Evolutionary conservation across 2,888 invertebrate species (phyloP).

Genomic region (Chaitophorus viminalis): DNA sequence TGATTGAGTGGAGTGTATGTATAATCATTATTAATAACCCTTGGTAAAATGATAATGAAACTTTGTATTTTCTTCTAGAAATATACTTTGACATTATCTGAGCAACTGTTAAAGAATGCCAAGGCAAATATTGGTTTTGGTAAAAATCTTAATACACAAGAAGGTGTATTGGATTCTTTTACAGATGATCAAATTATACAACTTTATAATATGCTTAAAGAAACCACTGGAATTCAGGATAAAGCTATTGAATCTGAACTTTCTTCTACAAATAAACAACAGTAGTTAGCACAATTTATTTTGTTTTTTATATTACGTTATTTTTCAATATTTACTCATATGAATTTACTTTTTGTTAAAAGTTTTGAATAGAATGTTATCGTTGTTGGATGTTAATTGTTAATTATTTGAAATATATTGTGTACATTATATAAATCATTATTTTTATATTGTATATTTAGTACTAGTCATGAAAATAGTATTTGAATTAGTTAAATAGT

Average conservation of each 20-base stretch:
- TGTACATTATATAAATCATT: background rate
- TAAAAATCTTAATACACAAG: slow-evolving; percentile 71
- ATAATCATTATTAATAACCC: slow-evolving; percentile 17
- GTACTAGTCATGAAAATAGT: background rate
- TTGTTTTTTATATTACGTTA: background rate
- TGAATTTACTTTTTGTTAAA: background rate
- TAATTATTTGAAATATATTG: background rate
- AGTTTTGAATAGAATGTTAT: background rate
- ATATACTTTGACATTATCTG: slow-evolving; percentile 79
- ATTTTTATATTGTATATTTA: background rate
- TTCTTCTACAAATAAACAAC: slow-evolving; percentile 1
- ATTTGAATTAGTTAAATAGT: background rate
- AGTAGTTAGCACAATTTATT: background rate
- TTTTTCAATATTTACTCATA: background rate
- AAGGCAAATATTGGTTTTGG: slow-evolving; percentile 74
- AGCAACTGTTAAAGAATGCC: slow-evolving; percentile 77
- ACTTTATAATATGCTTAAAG: slow-evolving; percentile 82
- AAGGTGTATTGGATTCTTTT: slow-evolving; percentile 74
- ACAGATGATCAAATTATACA: slow-evolving; percentile 86
- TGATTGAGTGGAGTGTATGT: slow-evolving; percentile 89
- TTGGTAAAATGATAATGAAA: background rate
- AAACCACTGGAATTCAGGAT: slow-evolving; percentile 69
- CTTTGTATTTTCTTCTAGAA: slow-evolving; percentile 70
- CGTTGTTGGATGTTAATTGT: background rate
- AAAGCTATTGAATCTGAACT: slow-evolving; percentile 40